Conservation (phyloP, 2,888 invertebrate genomes). For the Epinotia brunnichana region DNA sequence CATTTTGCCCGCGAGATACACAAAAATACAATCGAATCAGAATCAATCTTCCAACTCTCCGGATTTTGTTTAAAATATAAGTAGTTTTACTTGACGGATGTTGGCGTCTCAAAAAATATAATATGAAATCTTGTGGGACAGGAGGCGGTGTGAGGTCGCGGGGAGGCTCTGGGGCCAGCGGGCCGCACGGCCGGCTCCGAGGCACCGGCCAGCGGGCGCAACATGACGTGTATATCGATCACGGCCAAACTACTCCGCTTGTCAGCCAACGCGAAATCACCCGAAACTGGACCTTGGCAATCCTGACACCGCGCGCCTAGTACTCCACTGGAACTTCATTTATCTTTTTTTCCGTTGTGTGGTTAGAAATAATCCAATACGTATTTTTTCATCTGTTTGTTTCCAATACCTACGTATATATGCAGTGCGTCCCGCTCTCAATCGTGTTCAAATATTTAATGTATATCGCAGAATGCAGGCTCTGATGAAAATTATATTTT, state of each 20-base stretch:
- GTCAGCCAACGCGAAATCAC: not conserved
- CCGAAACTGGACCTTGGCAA: not conserved
- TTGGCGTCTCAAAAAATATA: not conserved
- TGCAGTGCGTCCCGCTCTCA: too few relatives aligned
- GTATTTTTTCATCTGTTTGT: too few relatives aligned
- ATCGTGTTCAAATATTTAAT: not conserved
- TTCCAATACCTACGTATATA: too few relatives aligned
- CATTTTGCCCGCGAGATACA: too few relatives aligned
- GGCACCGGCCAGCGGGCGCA: not conserved
- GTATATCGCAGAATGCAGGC: not conserved
- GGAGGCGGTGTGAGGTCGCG: constrained; percentile 2
- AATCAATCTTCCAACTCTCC: too few relatives aligned
- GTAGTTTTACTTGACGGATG: not conserved
- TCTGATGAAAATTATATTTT: not conserved
- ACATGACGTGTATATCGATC: constrained; percentile 8
- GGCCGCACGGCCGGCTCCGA: not conserved
- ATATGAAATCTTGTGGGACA: not conserved
- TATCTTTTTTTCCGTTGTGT: too few relatives aligned
- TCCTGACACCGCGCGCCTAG: too few relatives aligned
- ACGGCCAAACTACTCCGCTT: not conserved
- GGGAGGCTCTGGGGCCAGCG: not conserved
- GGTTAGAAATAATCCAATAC: too few relatives aligned
- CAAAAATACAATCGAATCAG: too few relatives aligned
- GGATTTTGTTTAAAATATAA: too few relatives aligned
- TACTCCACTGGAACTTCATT: too few relatives aligned